Evolutionary conservation across 2,888 invertebrate genomes (phyloP).

Genomic region (Acanthoscelides obtectus): DNA sequence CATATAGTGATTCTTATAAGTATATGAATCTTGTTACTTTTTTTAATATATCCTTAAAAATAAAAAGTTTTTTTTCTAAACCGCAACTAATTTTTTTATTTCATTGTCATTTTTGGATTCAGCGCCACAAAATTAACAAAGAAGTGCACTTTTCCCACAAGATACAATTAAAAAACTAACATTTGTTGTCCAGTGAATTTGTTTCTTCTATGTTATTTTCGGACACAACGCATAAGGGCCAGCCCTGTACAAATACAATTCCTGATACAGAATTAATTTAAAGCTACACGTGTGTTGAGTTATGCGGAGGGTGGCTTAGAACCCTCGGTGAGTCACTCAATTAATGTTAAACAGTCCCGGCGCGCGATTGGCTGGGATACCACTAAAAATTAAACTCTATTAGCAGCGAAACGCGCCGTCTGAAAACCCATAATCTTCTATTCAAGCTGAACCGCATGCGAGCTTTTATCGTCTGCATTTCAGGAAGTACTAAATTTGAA

Average conservation of each 20-base stretch:
- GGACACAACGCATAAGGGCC: too few relatives aligned
- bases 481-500: background rate
- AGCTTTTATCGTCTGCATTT: background rate
- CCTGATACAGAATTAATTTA: background rate
- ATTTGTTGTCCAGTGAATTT: too few relatives aligned
- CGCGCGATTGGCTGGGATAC: background rate
- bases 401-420: background rate
- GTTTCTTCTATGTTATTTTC: too few relatives aligned
- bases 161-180: too few relatives aligned
- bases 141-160: too few relatives aligned
- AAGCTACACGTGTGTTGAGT: background rate
- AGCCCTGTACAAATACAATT: background rate
- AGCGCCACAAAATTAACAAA: too few relatives aligned
- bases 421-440: background rate
- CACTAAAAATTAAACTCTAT: background rate
- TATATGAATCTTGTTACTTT: too few relatives aligned
- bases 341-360: background rate
- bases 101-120: too few relatives aligned
- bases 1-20: too few relatives aligned
- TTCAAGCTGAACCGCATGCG: background rate
- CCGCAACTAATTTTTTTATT: too few relatives aligned
- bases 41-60: too few relatives aligned
- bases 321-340: background rate
- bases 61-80: too few relatives aligned
- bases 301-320: background rate